Evolutionary conservation across 2,888 invertebrate species (phyloP).

Genomic region (Hydroisotoma schaefferi): DNA sequence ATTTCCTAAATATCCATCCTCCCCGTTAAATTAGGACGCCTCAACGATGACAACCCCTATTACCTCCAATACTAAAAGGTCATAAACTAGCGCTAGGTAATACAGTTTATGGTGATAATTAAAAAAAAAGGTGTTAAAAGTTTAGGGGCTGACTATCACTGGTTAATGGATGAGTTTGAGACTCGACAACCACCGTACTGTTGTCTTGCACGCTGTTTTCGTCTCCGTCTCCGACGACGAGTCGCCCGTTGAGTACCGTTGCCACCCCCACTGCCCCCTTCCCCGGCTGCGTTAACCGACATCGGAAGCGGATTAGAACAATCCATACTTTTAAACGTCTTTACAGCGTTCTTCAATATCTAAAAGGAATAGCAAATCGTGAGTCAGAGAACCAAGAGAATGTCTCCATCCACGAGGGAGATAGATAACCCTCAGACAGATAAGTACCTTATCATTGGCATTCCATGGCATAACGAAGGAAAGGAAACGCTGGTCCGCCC

Average conservation of each 20-base stretch:
- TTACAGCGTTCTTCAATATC: conserved; percentile 53
- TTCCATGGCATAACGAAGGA: conserved; percentile 55
- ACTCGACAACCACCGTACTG: conserved; percentile 4
- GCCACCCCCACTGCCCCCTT: conserved; percentile 23
- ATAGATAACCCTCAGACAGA: background rate
- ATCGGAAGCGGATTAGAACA: conserved; percentile 52
- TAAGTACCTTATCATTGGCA: conserved; percentile 50
- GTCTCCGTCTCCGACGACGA: conserved; percentile 28
- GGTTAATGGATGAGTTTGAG: background rate
- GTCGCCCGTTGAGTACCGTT: conserved; percentile 16
- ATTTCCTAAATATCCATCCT: no score
- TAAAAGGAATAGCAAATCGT: conserved; percentile 30
- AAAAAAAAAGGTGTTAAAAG: background rate
- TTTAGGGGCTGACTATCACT: background rate
- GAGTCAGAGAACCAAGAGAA: background rate
- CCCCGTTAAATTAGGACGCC: no score
- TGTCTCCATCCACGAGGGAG: background rate
- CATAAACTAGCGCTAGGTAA: no score
- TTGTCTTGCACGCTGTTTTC: background rate
- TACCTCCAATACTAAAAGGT: no score
- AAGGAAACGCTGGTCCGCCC: conserved; percentile 50
- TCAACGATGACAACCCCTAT: no score
- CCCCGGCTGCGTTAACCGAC: conserved; percentile 47
- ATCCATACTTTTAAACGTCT: conserved; percentile 53
- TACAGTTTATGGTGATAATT: no score